Base-by-base conservation (phyloP, 2,113 vertebrate genomes). In the Genyomyrus donnyi region DNA sequence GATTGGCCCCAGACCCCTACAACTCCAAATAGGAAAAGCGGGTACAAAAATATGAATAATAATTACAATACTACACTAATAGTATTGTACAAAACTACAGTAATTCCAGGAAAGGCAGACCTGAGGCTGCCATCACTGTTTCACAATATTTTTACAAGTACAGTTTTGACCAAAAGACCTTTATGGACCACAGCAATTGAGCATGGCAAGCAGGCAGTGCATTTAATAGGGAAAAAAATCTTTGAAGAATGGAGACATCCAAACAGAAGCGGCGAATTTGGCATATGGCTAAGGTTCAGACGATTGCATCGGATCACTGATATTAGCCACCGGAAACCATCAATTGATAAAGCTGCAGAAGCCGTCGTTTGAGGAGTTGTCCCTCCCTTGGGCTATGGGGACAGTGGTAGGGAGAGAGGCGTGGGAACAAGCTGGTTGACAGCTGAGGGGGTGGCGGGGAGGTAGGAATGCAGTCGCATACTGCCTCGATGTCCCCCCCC, bases 241-340 rank as follows among this genome's bases (percentile, higher is more conserved):
- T 74, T 50, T 77, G 46, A 74, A 42, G 42, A 87, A 90, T 70
- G 24, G 62, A 74, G 58, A 87, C 62, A 86, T 49, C 58, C 66
- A 53, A 90, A 31, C 87, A 24, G 11, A 21, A 13, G 62, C 50
- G 27, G n/a, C 45, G 31, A 83, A 86, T 27, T 9, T 48, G 53
- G 11, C 89, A 85, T 66, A 27, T 24, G 39, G 42, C 24, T 13
- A 13, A 70, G 45, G 89, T 52, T 45, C 17, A 45, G 27, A 88
- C 74, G 66, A 90, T 90, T 53, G 46, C 35, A 88, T 53, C 48
- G 31, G 62, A 56, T 90, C 35, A 45, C 85, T 42, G 62, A 80
- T 88, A 87, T 88, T 24, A 90, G 49, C 80, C 17, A 35, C 85
- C 31, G 35, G 62, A 88, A 58, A 53, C 66, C 87, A 31, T 80